These are phyloP conservation scores for Megaceryle alcyon DNA, from an alignment of 2,797 vertebrate species.

Conservation along the genomic window DNA sequence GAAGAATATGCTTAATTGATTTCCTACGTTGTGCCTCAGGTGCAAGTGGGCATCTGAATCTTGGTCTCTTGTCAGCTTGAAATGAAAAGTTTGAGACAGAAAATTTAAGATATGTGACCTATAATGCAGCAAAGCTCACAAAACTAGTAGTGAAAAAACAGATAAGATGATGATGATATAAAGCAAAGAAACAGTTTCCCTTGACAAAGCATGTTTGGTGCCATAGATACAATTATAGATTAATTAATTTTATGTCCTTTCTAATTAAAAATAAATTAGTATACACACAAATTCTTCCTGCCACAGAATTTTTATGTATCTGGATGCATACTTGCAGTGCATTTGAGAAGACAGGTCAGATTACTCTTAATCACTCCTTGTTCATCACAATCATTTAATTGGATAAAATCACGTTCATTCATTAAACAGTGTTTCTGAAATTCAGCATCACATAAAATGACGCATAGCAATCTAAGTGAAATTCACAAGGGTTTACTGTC, in stretches of 20 bases:
- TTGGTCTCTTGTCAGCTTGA: background rate
- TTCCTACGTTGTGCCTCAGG: background rate
- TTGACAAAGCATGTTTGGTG: background rate
- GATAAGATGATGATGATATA: background rate
- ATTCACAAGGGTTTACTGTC: background rate
- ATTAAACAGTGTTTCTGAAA: background rate
- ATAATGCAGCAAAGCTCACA: background rate
- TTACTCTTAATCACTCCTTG: background rate
- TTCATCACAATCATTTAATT: background rate
- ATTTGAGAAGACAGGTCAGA: background rate
- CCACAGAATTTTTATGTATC: background rate
- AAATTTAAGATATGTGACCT: background rate
- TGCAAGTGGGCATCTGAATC: background rate
- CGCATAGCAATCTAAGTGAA: background rate
- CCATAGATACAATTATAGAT: background rate
- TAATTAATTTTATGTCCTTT: background rate
- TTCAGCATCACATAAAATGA: background rate
- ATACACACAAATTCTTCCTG: background rate
- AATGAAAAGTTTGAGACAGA: background rate
- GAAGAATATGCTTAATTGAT: background rate
- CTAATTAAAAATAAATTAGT: background rate
- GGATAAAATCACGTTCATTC: constrained; percentile 12
- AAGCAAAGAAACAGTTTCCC: background rate
- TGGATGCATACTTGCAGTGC: background rate
- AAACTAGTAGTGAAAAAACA: background rate